Evolutionary conservation across 2,888 invertebrate genomes (phyloP).

Genomic region (Mamestra brassicae): DNA sequence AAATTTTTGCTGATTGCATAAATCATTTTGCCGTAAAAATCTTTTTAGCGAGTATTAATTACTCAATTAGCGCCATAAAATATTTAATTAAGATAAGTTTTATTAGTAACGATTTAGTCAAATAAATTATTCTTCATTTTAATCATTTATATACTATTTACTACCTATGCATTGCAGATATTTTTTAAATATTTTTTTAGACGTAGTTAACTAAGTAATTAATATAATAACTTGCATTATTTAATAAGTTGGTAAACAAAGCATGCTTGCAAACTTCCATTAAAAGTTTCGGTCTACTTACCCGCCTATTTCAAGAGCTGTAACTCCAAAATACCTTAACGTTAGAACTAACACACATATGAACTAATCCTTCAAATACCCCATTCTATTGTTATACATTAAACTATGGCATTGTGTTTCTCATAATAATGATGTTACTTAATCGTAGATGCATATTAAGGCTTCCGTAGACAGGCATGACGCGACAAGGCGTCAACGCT

Average conservation of each 20-base stretch:
- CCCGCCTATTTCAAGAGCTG: neutral
- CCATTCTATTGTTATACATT: constrained; percentile 44
- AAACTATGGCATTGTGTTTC: constrained; percentile 24
- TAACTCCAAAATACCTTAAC: constrained; percentile 23
- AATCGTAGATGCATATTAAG: constrained; percentile 35
- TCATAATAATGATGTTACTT: constrained; percentile 51
- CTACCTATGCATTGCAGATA: neutral
- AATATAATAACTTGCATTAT: neutral
- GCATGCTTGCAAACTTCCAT: neutral
- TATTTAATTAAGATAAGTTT: neutral
- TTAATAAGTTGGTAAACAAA: neutral
- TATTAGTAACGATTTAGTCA: neutral
- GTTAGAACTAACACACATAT: constrained; percentile 25
- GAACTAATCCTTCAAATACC: constrained; percentile 19
- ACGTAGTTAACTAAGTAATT: neutral
- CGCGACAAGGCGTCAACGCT: neutral
- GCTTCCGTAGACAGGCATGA: neutral
- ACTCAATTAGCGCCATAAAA: constrained; percentile 6
- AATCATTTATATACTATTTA: too few relatives aligned
- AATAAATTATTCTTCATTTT: neutral
- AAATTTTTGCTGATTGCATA: neutral
- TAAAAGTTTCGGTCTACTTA: constrained; percentile 27
- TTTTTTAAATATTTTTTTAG: neutral
- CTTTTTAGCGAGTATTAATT: neutral
- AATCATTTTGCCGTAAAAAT: neutral